Base-by-base conservation (phyloP, 1,140 invertebrate species). In the Drosophila setifemur region DNA sequence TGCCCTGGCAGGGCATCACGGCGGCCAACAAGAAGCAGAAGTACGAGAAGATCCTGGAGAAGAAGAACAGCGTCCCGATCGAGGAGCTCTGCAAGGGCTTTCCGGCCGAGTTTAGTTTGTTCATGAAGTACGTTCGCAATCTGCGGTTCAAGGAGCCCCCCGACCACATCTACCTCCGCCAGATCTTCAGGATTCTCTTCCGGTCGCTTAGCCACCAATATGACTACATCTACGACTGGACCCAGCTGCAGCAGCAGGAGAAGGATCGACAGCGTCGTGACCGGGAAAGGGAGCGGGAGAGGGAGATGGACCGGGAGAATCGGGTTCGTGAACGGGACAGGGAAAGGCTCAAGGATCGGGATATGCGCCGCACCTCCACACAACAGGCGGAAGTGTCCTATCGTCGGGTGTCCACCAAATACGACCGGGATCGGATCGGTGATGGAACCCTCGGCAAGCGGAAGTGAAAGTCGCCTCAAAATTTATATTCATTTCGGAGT, bases 151-250 rank as follows among this genome's bases (percentile, higher is more conserved):
- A 99, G 86, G 98, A 99, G 87, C 95, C 96, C 72, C 98, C 98
- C 0, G 98, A 99, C 92, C 99, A 99, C 81, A 94, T 94, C 70
- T 98, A 99, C 91, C 93, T 99, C 45, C 93, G 98, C 49, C 98
- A 99, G 91, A 91, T 99, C 44, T 99, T 99, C 92, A 94, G 98
- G 37, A 97, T 97, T 58, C 93, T 99, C 19, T 99, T 99, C 91
- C 96, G 98, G 87, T 94, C 96, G 61, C 95, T 99, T 82, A 98
- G 98, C 45, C 97, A 99, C 91, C 98, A 98, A 37, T 99, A 99
- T 87, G 98, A 99, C 92, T 99, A 98, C 90, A 96, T 98, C 4
- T 99, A 99, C 92, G 98, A 99, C 90, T 99, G 99, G 99, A 99
- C 98, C 81, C 96, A 98, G 95, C 93, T 99, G 79, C 43, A 55